A percentile compares a stretch with the other conserved stretches of the same genome.
phyloP scores from a whole-genome alignment of 2,113 vertebrate genomes.

The Chaetodon trifascialis region DNA sequence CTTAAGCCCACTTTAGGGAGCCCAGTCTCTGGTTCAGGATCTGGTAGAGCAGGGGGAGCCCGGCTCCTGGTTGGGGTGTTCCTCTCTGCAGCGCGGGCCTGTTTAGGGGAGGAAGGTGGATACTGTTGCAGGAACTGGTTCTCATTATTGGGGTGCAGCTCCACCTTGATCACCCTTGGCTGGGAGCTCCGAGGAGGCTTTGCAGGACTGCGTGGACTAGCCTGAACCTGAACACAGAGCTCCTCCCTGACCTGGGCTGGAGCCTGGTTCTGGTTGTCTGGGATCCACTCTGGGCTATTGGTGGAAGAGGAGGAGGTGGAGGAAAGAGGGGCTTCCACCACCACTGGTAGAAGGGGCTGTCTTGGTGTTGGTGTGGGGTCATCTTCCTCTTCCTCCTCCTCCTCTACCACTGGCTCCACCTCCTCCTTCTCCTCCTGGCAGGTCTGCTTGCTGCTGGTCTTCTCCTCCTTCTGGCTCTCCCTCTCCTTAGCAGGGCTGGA shows the following conservation, averaged over 20 bases:
- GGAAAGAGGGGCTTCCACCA: conserved; percentile 80
- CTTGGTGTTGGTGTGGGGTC: conserved; percentile 62
- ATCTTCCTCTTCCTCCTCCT: conserved; percentile 57
- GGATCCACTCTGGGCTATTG: conserved; percentile 71
- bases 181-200: conserved; percentile 75
- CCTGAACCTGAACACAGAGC: conserved; percentile 64
- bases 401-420: conserved; percentile 50
- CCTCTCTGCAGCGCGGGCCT: conserved; percentile 87
- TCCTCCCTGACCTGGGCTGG: conserved; percentile 71
- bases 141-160: conserved; percentile 81
- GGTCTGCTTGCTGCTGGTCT: conserved; percentile 79
- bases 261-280: conserved; percentile 73
- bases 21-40: conserved; percentile 89
- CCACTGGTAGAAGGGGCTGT: conserved; percentile 76
- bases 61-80: conserved; percentile 80
- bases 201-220: conserved; percentile 69
- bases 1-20: conserved; percentile 91
- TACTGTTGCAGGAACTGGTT: conserved; percentile 80
- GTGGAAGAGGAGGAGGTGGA: conserved; percentile 75
- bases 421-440: conserved; percentile 68
- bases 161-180: conserved; percentile 76
- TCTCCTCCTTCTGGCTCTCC: conserved; percentile 80
- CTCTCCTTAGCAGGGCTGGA: conserved; percentile 75
- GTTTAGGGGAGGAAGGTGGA: conserved; percentile 80
- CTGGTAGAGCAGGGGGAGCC: conserved; percentile 73